phyloP scores from a whole-genome alignment of 1,140 invertebrate genomes.

The Uloborus diversus region DNA sequence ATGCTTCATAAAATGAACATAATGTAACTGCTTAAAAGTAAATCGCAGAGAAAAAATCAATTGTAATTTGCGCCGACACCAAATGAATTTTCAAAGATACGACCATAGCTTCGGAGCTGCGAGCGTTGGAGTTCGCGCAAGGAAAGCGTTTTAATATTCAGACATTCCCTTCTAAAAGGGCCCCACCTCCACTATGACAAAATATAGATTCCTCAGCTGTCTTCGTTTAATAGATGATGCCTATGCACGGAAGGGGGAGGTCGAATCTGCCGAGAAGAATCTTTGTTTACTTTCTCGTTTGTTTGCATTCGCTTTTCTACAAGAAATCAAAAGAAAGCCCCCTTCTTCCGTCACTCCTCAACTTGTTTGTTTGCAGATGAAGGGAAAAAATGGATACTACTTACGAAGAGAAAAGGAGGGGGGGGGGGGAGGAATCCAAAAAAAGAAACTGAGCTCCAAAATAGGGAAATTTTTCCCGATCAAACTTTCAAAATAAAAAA shows the following conservation, averaged over 20 bases:
- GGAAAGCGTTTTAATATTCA: constrained; percentile 51
- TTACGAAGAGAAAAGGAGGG: background rate
- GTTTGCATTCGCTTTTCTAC: constrained; percentile 39
- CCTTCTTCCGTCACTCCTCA: constrained; percentile 10
- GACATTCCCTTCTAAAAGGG: constrained; percentile 1
- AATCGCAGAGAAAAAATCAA: no score
- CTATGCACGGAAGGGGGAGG: constrained; percentile 24
- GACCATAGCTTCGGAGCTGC: no score
- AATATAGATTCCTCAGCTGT: constrained; percentile 25
- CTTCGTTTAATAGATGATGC: constrained; percentile 44
- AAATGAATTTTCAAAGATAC: no score
- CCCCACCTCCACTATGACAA: constrained; percentile 40
- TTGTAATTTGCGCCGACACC: no score
- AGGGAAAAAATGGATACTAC: background rate
- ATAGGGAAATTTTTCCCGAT: no score
- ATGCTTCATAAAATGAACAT: no score
- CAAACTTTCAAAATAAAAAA: no score
- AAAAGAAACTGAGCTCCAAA: no score
- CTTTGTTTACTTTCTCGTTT: constrained; percentile 38
- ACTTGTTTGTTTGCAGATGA: background rate
- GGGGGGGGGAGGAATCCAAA: background rate
- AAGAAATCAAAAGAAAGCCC: constrained; percentile 13
- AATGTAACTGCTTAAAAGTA: no score
- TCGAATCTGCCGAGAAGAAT: background rate
- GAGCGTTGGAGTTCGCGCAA: no score